Conservation (phyloP, 2,797 vertebrate genomes). For the Delichon dasypus region DNA sequence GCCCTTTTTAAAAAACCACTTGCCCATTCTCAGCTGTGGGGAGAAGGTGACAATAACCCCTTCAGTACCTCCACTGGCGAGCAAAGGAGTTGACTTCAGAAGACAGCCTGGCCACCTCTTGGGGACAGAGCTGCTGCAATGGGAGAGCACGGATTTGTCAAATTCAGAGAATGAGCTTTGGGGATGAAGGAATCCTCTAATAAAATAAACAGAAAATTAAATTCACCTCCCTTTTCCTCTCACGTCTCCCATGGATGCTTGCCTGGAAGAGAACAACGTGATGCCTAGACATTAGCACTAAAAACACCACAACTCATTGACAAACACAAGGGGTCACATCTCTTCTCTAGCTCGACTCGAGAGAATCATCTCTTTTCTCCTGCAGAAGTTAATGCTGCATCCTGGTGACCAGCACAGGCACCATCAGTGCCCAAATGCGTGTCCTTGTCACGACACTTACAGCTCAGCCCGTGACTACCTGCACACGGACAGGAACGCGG, state of each 20-base stretch:
- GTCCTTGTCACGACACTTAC: rapidly evolving
- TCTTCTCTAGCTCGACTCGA: rapidly evolving
- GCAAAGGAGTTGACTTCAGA: not conserved
- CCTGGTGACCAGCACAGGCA: not conserved
- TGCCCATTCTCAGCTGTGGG: not conserved
- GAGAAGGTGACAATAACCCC: not conserved
- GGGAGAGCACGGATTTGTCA: not conserved
- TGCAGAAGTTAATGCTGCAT: not conserved
- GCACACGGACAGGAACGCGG: not conserved
- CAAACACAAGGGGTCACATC: not conserved
- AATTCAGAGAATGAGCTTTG: not conserved
- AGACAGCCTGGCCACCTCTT: not conserved
- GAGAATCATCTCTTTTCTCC: not conserved
- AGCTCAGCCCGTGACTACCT: not conserved
- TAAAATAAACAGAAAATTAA: not conserved
- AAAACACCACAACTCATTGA: not conserved
- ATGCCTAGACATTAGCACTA: not conserved
- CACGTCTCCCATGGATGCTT: not conserved
- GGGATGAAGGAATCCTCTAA: not conserved
- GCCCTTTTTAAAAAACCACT: not conserved
- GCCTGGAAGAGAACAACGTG: not conserved
- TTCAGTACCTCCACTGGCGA: not conserved
- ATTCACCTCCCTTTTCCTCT: not conserved
- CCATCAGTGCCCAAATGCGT: rapidly evolving
- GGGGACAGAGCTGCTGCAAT: not conserved